Conservation (phyloP, 2,888 invertebrate genomes). For the Orthosia cruda region DNA sequence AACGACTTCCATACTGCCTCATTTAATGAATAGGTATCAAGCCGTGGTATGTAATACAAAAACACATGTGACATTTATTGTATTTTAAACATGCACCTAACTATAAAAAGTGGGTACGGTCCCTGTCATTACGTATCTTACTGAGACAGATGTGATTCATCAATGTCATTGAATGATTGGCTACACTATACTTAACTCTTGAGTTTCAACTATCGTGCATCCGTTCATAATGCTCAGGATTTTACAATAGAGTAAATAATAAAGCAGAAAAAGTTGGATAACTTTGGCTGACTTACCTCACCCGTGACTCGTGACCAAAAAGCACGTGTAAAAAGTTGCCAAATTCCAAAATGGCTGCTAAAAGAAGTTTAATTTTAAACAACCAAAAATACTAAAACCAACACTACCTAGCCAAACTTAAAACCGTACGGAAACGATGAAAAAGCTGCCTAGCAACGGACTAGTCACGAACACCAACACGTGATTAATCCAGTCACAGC, state of each 20-base stretch:
- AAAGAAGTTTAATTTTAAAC: slow-evolving; percentile 37
- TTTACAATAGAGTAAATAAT: slow-evolving; percentile 24
- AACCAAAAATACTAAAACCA: slow-evolving; percentile 46
- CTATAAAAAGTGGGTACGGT: slow-evolving; percentile 51
- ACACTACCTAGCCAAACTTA: slow-evolving; percentile 46
- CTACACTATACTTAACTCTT: slow-evolving; percentile 44
- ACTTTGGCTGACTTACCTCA: slow-evolving; percentile 1
- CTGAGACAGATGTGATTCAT: slow-evolving; percentile 62
- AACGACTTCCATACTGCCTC: not conserved
- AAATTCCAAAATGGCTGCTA: slow-evolving; percentile 33
- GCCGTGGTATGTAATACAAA: slow-evolving; percentile 10
- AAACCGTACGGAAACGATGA: slow-evolving; percentile 60
- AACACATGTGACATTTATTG: slow-evolving; percentile 25
- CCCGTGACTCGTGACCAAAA: slow-evolving; percentile 16
- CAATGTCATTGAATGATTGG: slow-evolving; percentile 56
- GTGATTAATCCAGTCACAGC: slow-evolving; percentile 78
- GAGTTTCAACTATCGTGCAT: slow-evolving; percentile 39
- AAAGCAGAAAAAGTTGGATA: slow-evolving; percentile 13
- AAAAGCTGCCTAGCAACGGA: slow-evolving; percentile 77
- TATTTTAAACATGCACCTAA: slow-evolving; percentile 29
- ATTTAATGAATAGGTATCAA: not conserved
- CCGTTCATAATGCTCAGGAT: slow-evolving; percentile 10
- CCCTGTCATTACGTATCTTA: slow-evolving; percentile 49
- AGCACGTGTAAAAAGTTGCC: slow-evolving; percentile 19
- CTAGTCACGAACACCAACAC: slow-evolving; percentile 74